Evolutionary conservation across 2,113 vertebrate genomes (phyloP).

Genomic region (Lipophrys pholis): DNA sequence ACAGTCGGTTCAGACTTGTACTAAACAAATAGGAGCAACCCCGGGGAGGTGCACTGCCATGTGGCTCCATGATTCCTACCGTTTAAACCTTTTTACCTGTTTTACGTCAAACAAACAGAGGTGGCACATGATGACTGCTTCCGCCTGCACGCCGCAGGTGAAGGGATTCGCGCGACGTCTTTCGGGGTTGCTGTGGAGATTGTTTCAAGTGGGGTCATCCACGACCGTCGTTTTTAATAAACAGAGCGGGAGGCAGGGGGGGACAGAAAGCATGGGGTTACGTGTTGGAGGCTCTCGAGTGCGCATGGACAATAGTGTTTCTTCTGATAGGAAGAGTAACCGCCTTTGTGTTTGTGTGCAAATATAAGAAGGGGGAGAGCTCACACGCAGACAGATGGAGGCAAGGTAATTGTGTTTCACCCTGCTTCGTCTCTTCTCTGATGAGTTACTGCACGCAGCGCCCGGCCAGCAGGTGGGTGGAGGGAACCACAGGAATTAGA

Average conservation of each 20-base stretch:
- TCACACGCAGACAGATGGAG: slow-evolving; percentile 55
- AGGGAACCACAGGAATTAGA: slow-evolving; percentile 51
- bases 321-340: neutral
- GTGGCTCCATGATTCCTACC: too few relatives aligned
- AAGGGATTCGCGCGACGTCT: slow-evolving; percentile 37
- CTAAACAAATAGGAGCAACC: too few relatives aligned
- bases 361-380: slow-evolving; percentile 15
- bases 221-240: too few relatives aligned
- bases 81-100: neutral
- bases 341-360: slow-evolving; percentile 37
- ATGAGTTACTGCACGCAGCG: slow-evolving; percentile 50
- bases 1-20: too few relatives aligned
- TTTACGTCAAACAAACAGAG: slow-evolving; percentile 25
- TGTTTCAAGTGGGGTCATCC: slow-evolving; percentile 47
- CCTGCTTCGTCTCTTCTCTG: slow-evolving; percentile 36
- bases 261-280: neutral
- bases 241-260: neutral
- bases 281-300: slow-evolving; percentile 3
- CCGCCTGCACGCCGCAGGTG: slow-evolving; percentile 11
- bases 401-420: slow-evolving; percentile 65
- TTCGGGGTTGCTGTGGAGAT: slow-evolving; percentile 16
- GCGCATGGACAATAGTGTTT: slow-evolving; percentile 23
- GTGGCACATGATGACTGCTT: slow-evolving; percentile 12
- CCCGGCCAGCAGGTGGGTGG: slow-evolving; percentile 43
- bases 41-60: too few relatives aligned